Evolutionary conservation across 1,140 invertebrate genomes (phyloP).

Genomic region (Sipha flava): DNA sequence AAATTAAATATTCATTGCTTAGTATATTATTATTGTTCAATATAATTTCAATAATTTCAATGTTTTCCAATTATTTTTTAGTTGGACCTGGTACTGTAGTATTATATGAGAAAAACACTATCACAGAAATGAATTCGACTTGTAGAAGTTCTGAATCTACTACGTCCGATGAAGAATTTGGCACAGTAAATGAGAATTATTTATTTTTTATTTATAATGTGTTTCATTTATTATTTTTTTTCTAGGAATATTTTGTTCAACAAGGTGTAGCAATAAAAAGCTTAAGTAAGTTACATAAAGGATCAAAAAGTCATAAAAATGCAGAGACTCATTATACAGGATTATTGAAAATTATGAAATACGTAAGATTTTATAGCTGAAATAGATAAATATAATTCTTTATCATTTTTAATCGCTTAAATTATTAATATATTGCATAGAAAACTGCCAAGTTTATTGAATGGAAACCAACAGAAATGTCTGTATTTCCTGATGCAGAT

Average conservation of each 20-base stretch:
- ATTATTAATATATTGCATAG: constrained; percentile 39
- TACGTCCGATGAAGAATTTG: constrained; percentile 5
- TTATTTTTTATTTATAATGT: not conserved
- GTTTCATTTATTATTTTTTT: constrained; percentile 13
- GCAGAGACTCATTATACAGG: constrained; percentile 5
- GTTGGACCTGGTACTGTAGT: not conserved
- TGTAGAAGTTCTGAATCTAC: constrained; percentile 3
- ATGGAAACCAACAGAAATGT: constrained; percentile 67
- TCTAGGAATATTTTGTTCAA: constrained; percentile 29
- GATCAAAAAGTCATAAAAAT: constrained; percentile 16
- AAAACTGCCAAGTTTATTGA: constrained; percentile 56
- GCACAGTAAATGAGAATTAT: constrained; percentile 12
- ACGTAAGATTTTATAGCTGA: not conserved
- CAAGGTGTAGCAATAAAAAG: constrained; percentile 27
- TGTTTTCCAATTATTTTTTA: no score
- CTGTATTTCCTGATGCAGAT: constrained; percentile 65
- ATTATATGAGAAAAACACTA: not conserved
- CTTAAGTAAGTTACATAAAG: constrained; percentile 25
- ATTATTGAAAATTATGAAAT: constrained; percentile 10
- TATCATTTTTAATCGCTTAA: not conserved
- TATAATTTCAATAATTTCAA: no score
- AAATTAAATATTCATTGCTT: not conserved
- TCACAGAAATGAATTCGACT: constrained; percentile 22
- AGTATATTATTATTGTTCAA: no score
- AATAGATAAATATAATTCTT: not conserved